Conservation (phyloP, 2,888 invertebrate genomes). For the Junonia oenone region DNA sequence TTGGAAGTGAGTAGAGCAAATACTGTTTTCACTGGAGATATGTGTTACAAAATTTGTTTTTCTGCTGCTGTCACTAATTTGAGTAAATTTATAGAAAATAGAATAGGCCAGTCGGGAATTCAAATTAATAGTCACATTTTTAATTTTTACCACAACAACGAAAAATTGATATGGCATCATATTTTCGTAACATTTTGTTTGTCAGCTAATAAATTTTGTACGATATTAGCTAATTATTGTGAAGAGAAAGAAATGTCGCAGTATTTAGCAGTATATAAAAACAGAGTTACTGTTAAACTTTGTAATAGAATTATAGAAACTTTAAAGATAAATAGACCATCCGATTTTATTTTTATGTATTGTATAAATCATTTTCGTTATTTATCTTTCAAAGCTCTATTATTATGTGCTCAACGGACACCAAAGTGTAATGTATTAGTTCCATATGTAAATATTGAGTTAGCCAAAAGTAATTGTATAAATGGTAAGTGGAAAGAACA, state of each 20-base stretch:
- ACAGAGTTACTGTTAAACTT: slow-evolving; percentile 61
- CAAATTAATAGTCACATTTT: slow-evolving; percentile 65
- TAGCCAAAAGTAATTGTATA: slow-evolving; percentile 64
- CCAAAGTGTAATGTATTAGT: slow-evolving; percentile 56
- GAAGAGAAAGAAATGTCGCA: slow-evolving; percentile 46
- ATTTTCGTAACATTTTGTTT: slow-evolving; percentile 64
- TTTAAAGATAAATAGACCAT: slow-evolving; percentile 48
- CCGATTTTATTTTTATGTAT: slow-evolving; percentile 49
- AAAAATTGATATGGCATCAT: slow-evolving; percentile 60
- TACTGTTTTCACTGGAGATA: slow-evolving; percentile 60
- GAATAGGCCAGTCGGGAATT: slow-evolving; percentile 66
- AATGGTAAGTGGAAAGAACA: slow-evolving; percentile 67
- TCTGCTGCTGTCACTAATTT: slow-evolving; percentile 49
- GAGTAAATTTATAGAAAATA: slow-evolving; percentile 58
- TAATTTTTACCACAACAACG: slow-evolving; percentile 57
- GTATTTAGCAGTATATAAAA: slow-evolving; percentile 56
- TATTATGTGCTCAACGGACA: slow-evolving; percentile 57
- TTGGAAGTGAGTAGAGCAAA: slow-evolving; percentile 60
- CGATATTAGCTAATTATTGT: slow-evolving; percentile 59
- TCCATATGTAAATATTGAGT: slow-evolving; percentile 47
- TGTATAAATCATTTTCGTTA: slow-evolving; percentile 71
- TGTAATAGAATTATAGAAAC: slow-evolving; percentile 57
- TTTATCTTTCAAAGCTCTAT: slow-evolving; percentile 61
- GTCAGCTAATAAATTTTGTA: slow-evolving; percentile 72
- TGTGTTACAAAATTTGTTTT: slow-evolving; percentile 71